Conservation (phyloP, 2,888 invertebrate genomes). For the Cyclophora punctaria region DNA sequence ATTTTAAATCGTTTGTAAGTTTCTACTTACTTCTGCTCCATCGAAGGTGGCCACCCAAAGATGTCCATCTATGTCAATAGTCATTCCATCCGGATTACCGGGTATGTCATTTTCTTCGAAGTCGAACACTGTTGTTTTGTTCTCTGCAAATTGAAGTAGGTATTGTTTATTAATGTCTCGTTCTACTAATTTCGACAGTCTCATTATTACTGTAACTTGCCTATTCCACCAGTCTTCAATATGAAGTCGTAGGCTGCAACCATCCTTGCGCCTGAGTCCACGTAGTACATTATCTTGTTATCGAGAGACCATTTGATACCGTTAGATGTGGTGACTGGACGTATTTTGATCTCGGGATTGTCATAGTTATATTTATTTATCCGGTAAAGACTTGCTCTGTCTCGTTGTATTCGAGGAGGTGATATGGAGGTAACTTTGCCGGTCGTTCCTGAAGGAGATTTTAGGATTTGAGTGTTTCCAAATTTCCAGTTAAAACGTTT, state of each 20-base stretch:
- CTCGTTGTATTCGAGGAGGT: background rate
- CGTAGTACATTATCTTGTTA: slow-evolving; percentile 33
- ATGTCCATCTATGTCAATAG: slow-evolving; percentile 79
- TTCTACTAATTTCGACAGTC: background rate
- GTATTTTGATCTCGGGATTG: background rate
- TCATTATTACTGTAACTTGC: background rate
- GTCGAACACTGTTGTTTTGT: slow-evolving; percentile 3
- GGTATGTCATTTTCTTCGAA: slow-evolving; percentile 2
- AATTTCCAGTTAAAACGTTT: background rate
- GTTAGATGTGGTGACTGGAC: background rate
- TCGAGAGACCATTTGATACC: slow-evolving; percentile 48
- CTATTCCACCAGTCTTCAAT: slow-evolving; percentile 2
- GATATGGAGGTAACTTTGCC: background rate
- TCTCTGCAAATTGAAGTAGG: slow-evolving; percentile 1
- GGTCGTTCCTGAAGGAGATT: background rate
- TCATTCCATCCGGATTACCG: slow-evolving; percentile 77
- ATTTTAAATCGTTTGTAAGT: background rate
- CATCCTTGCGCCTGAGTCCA: background rate
- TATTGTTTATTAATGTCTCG: background rate
- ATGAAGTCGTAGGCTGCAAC: background rate
- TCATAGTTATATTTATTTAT: background rate
- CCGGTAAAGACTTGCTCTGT: background rate
- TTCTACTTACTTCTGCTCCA: slow-evolving; percentile 30
- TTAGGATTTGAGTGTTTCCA: background rate
- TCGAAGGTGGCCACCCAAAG: slow-evolving; percentile 77